Evolutionary conservation across 2,888 invertebrate genomes (phyloP).

Genomic region (Diarsia brunnea): DNA sequence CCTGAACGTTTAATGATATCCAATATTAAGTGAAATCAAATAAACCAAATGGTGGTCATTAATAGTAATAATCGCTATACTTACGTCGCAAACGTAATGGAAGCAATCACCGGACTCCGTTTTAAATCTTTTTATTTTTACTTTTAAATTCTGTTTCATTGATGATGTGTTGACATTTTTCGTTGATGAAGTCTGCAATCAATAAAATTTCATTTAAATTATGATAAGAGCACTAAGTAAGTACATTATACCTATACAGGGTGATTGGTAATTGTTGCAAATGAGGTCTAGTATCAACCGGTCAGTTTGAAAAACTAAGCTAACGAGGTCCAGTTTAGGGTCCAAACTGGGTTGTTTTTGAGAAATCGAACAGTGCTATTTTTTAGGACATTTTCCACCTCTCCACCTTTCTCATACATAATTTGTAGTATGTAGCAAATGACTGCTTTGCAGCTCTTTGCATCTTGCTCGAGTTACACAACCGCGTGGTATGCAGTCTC

Average conservation of each 20-base stretch:
- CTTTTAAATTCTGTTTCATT: constrained; percentile 28
- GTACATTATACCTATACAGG: neutral
- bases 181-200: constrained; percentile 64
- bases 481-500: neutral
- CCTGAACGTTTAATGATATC: constrained; percentile 68
- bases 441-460: neutral
- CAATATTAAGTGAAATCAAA: neutral
- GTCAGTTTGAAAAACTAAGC: neutral
- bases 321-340: neutral
- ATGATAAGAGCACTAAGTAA: neutral
- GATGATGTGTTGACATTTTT: constrained; percentile 33
- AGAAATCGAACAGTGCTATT: neutral
- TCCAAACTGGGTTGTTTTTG: neutral
- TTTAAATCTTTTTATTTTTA: constrained; percentile 49
- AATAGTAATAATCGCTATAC: constrained; percentile 27
- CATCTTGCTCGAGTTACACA: neutral
- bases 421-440: neutral
- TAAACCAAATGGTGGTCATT: neutral
- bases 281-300: neutral
- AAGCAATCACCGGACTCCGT: constrained; percentile 25
- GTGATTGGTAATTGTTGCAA: neutral
- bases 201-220: constrained; percentile 28
- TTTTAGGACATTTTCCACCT: neutral
- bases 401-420: neutral
- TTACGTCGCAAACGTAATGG: constrained; percentile 70